Conservation (phyloP, 2,113 vertebrate genomes). For the Equus quagga region DNA sequence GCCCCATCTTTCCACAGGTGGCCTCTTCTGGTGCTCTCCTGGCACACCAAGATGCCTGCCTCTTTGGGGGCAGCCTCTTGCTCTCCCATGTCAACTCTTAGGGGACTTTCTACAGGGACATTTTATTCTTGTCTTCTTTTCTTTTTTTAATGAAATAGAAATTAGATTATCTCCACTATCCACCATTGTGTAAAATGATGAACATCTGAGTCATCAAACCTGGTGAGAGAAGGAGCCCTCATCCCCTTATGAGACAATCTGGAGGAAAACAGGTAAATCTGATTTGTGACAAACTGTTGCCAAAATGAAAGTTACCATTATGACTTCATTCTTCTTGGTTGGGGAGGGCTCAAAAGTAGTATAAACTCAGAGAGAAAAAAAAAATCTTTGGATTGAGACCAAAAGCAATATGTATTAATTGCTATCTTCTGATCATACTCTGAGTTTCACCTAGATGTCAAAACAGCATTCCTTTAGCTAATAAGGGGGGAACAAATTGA, state of each 20-base stretch:
- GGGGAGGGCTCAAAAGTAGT: background rate
- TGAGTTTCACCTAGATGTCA: background rate
- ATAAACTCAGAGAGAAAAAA: constrained; percentile 30
- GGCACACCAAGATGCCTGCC: background rate
- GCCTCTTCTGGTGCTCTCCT: background rate
- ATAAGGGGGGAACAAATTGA: background rate
- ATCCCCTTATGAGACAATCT: background rate
- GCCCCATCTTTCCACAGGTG: background rate
- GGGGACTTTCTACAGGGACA: background rate
- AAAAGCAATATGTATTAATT: background rate
- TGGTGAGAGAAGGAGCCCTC: background rate
- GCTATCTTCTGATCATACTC: background rate
- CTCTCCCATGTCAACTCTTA: background rate
- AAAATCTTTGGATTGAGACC: background rate
- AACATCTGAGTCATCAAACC: background rate
- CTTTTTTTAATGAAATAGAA: background rate
- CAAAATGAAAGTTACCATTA: constrained; percentile 26
- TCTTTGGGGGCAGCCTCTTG: background rate
- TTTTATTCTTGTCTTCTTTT: background rate
- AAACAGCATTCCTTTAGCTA: background rate
- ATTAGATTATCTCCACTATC: constrained; percentile 23
- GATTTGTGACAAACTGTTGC: background rate
- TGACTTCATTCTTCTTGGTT: constrained; percentile 19
- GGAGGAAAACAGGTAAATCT: constrained; percentile 47
- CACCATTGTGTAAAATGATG: background rate